Conservation (phyloP, 2,797 vertebrate genomes). For the Peromyscus eremicus region DNA sequence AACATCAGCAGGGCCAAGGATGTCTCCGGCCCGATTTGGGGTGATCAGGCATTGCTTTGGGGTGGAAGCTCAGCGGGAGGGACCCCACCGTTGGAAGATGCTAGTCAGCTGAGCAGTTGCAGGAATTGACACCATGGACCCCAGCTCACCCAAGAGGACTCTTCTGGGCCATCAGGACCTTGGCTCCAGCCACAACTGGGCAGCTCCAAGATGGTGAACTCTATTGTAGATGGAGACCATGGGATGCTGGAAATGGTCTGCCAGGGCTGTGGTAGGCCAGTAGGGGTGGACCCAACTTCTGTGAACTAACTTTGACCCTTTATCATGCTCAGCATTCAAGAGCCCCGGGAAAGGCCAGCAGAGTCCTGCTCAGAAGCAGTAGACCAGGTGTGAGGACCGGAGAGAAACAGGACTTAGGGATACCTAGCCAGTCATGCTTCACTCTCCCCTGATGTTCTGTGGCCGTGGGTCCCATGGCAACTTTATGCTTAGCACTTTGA, state of each 20-base stretch:
- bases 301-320: neutral
- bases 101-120: neutral
- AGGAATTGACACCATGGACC: too few relatives aligned
- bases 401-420: neutral
- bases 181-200: neutral
- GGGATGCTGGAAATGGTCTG: neutral
- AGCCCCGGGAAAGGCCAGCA: neutral
- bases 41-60: neutral
- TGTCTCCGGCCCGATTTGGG: neutral
- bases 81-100: neutral
- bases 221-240: neutral
- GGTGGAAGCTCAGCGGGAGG: neutral
- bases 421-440: neutral
- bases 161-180: neutral
- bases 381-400: neutral
- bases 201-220: neutral
- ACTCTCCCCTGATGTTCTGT: neutral
- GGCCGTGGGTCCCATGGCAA: too few relatives aligned
- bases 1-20: too few relatives aligned
- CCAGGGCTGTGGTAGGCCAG: neutral
- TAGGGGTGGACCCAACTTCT: neutral
- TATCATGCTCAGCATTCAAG: neutral
- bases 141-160: neutral
- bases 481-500: neutral
- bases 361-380: neutral